Conservation (phyloP, 1,140 invertebrate species). For the Eriosoma lanigerum region DNA sequence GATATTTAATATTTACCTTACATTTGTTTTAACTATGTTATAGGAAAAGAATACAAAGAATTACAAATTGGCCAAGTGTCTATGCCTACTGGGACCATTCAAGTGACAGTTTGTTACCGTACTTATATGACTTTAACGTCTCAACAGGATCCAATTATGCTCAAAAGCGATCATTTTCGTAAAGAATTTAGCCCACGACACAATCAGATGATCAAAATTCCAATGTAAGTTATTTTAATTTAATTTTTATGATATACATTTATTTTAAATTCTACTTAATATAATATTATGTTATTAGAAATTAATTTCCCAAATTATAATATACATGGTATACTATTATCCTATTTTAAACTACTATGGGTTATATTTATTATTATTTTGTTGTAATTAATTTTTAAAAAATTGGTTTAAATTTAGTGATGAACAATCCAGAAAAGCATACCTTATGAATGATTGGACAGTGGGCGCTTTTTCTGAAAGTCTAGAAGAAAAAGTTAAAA, state of each 20-base stretch:
- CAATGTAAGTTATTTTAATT: slow-evolving; percentile 66
- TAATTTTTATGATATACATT: too few relatives aligned
- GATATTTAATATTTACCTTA: slow-evolving; percentile 54
- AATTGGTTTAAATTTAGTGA: slow-evolving; percentile 16
- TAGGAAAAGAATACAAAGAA: slow-evolving; percentile 72
- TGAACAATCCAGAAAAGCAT: slow-evolving; percentile 32
- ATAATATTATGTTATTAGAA: too few relatives aligned
- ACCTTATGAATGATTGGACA: slow-evolving; percentile 30
- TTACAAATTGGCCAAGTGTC: slow-evolving; percentile 78
- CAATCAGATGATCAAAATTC: slow-evolving; percentile 56
- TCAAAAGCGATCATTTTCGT: slow-evolving; percentile 89
- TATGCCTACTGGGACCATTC: slow-evolving; percentile 78
- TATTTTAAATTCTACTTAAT: too few relatives aligned
- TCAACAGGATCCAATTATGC: slow-evolving; percentile 73
- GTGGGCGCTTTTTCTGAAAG: slow-evolving; percentile 45
- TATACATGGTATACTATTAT: not conserved
- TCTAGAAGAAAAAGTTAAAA: slow-evolving; percentile 43
- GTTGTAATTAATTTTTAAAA: not conserved
- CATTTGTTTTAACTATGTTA: slow-evolving; percentile 53
- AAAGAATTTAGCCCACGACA: slow-evolving; percentile 70
- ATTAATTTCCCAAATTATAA: too few relatives aligned
- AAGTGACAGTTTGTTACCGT: slow-evolving; percentile 77
- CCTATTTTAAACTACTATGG: not conserved
- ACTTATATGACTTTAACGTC: slow-evolving; percentile 88
- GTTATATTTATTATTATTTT: not conserved